phyloP scores from a whole-genome alignment of 2,113 vertebrate genomes.

The Natator depressus region DNA sequence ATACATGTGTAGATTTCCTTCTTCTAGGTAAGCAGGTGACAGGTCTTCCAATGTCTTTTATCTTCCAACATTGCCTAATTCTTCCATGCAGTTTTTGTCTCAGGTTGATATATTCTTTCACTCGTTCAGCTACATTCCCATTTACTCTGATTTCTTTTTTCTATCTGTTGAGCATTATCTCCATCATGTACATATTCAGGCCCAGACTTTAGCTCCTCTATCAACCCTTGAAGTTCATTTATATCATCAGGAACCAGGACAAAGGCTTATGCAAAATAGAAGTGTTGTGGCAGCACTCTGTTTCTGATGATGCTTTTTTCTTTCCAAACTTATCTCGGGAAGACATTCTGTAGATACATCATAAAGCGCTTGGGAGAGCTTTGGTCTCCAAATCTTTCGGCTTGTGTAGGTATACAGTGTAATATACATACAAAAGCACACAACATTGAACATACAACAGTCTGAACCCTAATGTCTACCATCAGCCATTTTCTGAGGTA shows the following conservation, averaged over 20 bases:
- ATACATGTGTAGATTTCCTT: neutral
- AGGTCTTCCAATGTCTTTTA: neutral
- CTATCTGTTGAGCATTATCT: neutral
- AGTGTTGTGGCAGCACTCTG: neutral
- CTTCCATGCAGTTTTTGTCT: neutral
- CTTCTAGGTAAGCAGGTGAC: neutral
- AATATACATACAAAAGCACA: neutral
- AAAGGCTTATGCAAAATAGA: neutral
- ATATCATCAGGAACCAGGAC: neutral
- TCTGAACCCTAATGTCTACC: neutral
- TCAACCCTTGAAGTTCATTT: neutral
- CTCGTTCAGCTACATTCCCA: neutral
- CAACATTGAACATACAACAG: neutral
- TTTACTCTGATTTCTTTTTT: neutral
- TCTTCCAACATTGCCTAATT: neutral
- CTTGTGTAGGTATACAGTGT: neutral
- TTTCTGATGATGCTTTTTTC: neutral
- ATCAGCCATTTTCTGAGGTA: neutral
- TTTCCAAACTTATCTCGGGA: neutral
- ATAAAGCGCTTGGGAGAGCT: neutral
- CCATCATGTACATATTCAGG: neutral
- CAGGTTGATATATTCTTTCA: neutral
- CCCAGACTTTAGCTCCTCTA: neutral
- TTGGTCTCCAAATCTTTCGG: neutral
- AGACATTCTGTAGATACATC: neutral